Percentiles rank a stretch among this genome's conserved stretches.
phyloP scores from a whole-genome alignment of 2,888 invertebrate genomes.

The Sesamia inferens region DNA sequence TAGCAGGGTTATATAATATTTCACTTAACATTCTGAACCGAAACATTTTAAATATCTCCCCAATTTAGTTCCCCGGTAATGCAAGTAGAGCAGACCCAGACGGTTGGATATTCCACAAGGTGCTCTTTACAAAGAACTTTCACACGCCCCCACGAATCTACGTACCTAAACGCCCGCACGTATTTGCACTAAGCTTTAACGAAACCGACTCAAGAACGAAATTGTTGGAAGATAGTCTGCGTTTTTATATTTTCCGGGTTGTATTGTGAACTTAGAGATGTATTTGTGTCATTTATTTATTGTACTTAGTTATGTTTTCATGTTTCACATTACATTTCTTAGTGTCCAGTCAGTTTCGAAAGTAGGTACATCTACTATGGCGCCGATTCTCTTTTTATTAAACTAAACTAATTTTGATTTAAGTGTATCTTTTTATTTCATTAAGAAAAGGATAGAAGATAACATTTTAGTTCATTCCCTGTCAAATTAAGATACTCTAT shows the following conservation, averaged over 20 bases:
- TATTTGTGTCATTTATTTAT: not conserved
- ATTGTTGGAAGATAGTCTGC: constrained; percentile 53
- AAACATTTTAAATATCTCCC: constrained; percentile 46
- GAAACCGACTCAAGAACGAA: constrained; percentile 55
- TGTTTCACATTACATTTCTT: not conserved
- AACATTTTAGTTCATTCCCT: no score
- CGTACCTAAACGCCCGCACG: constrained; percentile 52
- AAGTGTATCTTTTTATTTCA: no score
- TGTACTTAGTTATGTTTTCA: not conserved
- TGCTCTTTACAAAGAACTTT: constrained; percentile 69
- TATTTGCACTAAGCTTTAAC: constrained; percentile 63
- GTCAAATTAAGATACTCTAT: no score
- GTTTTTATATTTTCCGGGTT: constrained; percentile 27
- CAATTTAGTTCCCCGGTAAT: constrained; percentile 49
- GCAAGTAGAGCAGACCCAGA: constrained; percentile 57
- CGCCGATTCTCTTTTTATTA: no score
- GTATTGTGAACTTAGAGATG: not conserved
- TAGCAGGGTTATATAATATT: not conserved
- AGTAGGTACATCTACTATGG: not conserved
- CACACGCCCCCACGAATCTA: constrained; percentile 62
- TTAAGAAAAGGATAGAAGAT: no score
- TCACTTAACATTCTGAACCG: constrained; percentile 12
- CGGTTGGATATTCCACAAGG: constrained; percentile 60
- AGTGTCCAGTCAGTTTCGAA: not conserved
- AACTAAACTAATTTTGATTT: no score